Conservation (phyloP, 2,888 invertebrate genomes). For the Drosophila koepferae region DNA sequence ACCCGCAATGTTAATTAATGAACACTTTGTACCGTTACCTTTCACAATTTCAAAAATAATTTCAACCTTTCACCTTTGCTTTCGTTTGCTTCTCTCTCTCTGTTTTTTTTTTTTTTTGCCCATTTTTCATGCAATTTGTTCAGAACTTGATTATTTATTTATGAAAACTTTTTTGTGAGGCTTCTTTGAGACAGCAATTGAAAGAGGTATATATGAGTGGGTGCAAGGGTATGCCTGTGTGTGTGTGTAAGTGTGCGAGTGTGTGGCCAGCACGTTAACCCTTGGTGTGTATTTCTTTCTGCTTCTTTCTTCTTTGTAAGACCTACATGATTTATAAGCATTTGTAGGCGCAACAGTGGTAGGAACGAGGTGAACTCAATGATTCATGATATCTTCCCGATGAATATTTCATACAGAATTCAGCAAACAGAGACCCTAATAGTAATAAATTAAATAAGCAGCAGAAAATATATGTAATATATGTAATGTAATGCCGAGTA, state of each 20-base stretch:
- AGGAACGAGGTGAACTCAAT: constrained; percentile 5
- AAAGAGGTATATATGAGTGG: constrained; percentile 22
- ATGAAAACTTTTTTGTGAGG: constrained; percentile 57
- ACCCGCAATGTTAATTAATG: constrained; percentile 68
- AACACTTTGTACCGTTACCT: constrained; percentile 50
- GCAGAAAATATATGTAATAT: neutral
- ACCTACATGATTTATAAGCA: constrained; percentile 50
- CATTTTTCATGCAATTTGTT: constrained; percentile 59
- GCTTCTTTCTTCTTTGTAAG: constrained; percentile 14
- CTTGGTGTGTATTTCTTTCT: constrained; percentile 17
- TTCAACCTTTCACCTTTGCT: constrained; percentile 32
- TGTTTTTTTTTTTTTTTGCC: constrained; percentile 2
- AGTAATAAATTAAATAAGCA: constrained; percentile 24
- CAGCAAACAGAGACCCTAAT: constrained; percentile 1
- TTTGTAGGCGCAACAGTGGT: neutral
- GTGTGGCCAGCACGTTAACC: constrained; percentile 6
- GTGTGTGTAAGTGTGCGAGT: neutral
- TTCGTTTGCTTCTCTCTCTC: neutral
- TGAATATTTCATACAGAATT: constrained; percentile 22
- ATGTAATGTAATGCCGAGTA: neutral
- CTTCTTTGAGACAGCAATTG: constrained; percentile 49
- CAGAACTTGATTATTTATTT: constrained; percentile 72
- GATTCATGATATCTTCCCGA: constrained; percentile 30
- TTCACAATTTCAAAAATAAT: constrained; percentile 11
- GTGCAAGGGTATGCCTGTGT: neutral